Evolutionary conservation across 2,888 invertebrate genomes (phyloP), one percentile per base, ranked within the genome.

Genomic region (Amiota minor): DNA sequence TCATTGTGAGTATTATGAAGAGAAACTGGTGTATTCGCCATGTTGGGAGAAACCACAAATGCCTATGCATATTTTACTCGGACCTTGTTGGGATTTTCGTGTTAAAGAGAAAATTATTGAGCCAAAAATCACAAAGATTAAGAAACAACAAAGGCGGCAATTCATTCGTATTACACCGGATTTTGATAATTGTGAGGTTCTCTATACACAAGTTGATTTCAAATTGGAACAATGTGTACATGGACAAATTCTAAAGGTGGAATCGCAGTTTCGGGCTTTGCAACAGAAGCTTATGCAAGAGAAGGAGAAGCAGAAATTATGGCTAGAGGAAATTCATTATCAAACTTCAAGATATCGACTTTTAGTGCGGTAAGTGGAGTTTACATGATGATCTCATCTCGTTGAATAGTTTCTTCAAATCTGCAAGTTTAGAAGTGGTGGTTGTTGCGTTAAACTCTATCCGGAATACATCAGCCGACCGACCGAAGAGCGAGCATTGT

Each of bases 391-490:
- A n/a, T n/a, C n/a, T 56, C 9, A 59, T 11, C 18, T 50, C 12
- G 53, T 12, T 50, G 53, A 50, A 50, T 20, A 18, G 18, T 59
- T 59, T 59, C 23, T 16, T 11, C 1, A 35, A 50, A 46, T 50
- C 16, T 16, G 8, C 16, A 46, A 64, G 49, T 77, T 35, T 62
- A 80, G 78, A 16, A 72, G 75, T 62, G 78, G 79, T 2, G 78
- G 79, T 2, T 75, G 77, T 20, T 83, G 81, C 68, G 77, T 82
- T 0, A 87, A 87, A 55, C 72, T 78, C 2, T 87, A 86, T 70
- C 88, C 87, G 2, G 87, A 87, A 72, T 80, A 82, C 23, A 61
- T 88, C 0, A 86, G 88, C 1, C 72, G 76, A n/a, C 73, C 80
- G 69, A 76, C 80, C 0, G 87, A 87, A 55, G 67, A 78, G n/a